Base-by-base conservation (phyloP, 2,888 invertebrate genomes). In the Drosophila subsilvestris region DNA sequence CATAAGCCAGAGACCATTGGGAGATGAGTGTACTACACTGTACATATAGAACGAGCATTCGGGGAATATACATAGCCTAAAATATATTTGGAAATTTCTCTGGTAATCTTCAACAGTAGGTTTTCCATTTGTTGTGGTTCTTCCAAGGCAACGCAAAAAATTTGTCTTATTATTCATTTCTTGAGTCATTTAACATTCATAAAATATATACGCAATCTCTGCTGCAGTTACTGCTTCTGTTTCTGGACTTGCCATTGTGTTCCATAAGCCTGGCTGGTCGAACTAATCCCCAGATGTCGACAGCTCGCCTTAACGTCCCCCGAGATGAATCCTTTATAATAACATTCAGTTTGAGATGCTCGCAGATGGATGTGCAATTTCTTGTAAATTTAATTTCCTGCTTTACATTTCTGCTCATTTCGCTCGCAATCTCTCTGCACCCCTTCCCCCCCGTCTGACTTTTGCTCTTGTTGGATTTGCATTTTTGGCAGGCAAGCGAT, bases 381-480 rank as follows among this genome's bases (percentile, higher is more conserved):
- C 80, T 83, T 68, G 75, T 86, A 78, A 83, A 82, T 82, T 82
- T 86, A 82, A 82, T 86, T 82, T 82, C 82, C 86, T 82, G 80
- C 74, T 74, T 75, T 73, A 63, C 83, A 78, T 73, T 72, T 75
- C 68, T 67, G 63, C 77, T 76, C 68, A 71, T 70, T 70, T 66
- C 18, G 27, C 45, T 54, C 29, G 54, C 60, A 43, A 17, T 55
- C 59, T 45, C 53, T 3, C 6, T 6, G 25, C 22, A 6, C 22
- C 22, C 25, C 22, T 3, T 20, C 20, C 20, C 20, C 20, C 20
- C 20, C 3, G 20, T n/a, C 17, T 49, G 63, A 49, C 47, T 49
- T 5, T 9, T 47, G 20, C 12, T 50, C 48, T 27, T 43, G 44
- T n/a, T 57, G 51, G 42, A 58, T 68, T 68, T 68, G 68, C 69